Conservation (phyloP, 2,888 invertebrate species). For the Lepetodrilus schrolli region DNA sequence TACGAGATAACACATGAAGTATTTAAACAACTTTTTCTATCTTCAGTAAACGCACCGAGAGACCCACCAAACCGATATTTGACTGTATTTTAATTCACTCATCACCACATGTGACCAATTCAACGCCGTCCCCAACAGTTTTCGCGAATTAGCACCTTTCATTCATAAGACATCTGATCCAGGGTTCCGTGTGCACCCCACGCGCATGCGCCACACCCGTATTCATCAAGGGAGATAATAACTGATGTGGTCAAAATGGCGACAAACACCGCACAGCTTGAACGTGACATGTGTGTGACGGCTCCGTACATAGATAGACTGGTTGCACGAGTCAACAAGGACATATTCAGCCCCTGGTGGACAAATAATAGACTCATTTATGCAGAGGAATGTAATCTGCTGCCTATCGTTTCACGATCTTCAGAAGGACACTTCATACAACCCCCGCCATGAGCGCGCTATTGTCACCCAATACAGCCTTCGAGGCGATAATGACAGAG, state of each 20-base stretch:
- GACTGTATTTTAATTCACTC: not conserved
- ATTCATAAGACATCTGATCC: conserved; percentile 13
- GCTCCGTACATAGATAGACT: not conserved
- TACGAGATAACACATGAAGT: conserved; percentile 18
- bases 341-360: not conserved
- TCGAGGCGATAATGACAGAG: not conserved
- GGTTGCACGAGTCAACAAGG: not conserved
- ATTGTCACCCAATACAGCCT: not conserved
- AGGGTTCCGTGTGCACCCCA: conserved; percentile 7
- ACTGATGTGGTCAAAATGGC: conserved; percentile 10
- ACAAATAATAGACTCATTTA: not conserved
- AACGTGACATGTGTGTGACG: not conserved
- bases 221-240: conserved; percentile 3
- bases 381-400: not conserved
- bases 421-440: not conserved
- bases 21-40: not conserved
- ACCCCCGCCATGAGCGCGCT: not conserved
- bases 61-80: no score
- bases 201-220: conserved; percentile 8
- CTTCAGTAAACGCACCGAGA: not conserved
- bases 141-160: conserved; percentile 21
- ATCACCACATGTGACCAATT: not conserved
- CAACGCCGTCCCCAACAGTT: not conserved
- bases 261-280: not conserved
- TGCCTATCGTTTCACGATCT: conserved; percentile 3